Evolutionary conservation across 2,797 vertebrate genomes (phyloP).

Genomic region (Remorina albescens): DNA sequence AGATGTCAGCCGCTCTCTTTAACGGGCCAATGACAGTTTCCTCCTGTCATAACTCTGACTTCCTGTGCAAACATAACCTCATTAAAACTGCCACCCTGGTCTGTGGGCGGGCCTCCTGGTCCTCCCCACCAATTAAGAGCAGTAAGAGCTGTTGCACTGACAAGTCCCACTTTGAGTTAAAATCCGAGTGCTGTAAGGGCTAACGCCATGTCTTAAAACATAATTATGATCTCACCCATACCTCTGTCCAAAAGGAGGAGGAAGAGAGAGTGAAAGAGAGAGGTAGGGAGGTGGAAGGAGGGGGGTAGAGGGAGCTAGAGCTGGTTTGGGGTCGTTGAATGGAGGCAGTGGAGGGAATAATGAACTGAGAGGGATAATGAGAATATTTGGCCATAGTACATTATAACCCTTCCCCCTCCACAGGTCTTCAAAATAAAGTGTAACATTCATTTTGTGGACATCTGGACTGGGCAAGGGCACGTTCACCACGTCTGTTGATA

Average conservation of each 20-base stretch:
- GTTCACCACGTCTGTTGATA: conserved; percentile 61
- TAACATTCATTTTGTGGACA: conserved; percentile 73
- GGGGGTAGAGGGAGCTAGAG: conserved; percentile 19
- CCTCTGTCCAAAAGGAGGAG: conserved; percentile 76
- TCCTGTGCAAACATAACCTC: conserved; percentile 85
- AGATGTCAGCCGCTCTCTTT: conserved; percentile 81
- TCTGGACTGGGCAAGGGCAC: conserved; percentile 69
- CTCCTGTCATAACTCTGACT: conserved; percentile 85
- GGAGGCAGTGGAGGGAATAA: conserved; percentile 74
- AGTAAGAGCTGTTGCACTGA: conserved; percentile 83
- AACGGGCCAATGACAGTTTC: conserved; percentile 84
- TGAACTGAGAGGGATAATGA: conserved; percentile 77
- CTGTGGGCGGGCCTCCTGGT: conserved; percentile 82
- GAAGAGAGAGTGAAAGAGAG: conserved; percentile 49
- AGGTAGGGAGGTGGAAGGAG: conserved; percentile 30
- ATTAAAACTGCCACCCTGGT: conserved; percentile 84
- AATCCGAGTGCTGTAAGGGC: conserved; percentile 79
- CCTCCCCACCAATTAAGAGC: conserved; percentile 86
- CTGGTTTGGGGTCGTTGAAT: conserved; percentile 59
- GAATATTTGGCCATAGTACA: conserved; percentile 67
- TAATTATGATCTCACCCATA: conserved; percentile 84
- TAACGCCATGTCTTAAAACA: conserved; percentile 85
- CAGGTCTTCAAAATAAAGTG: conserved; percentile 64
- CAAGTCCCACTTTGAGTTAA: conserved; percentile 85
- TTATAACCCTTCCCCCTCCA: conserved; percentile 52